Evolutionary conservation across 2,888 invertebrate genomes (phyloP).

Genomic region (Drosophila anomalata): DNA sequence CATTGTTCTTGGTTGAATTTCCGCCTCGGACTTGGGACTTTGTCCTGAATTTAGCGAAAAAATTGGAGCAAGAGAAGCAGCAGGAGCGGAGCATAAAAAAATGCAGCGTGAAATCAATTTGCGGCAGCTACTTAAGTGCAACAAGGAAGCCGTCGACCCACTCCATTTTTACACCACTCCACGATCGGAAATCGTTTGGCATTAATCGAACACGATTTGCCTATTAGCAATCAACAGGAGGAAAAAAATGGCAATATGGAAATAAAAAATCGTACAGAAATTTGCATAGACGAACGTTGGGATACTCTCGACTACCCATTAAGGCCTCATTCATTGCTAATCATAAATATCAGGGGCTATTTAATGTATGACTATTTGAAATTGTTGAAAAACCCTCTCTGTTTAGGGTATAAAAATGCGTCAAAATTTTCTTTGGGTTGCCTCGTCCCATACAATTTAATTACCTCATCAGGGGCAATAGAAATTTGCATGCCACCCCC

Average conservation of each 20-base stretch:
- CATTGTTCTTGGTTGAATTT: slow-evolving; percentile 35
- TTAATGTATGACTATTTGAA: too few relatives aligned
- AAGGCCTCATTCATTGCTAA: background rate
- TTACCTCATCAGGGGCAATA: slow-evolving; percentile 60
- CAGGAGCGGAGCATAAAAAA: slow-evolving; percentile 11
- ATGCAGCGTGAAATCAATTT: slow-evolving; percentile 75
- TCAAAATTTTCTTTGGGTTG: slow-evolving; percentile 53
- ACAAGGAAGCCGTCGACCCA: slow-evolving; percentile 43
- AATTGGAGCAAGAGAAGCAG: slow-evolving; percentile 58
- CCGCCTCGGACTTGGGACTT: slow-evolving; percentile 13
- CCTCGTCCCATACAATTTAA: slow-evolving; percentile 62
- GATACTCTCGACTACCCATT: slow-evolving; percentile 1
- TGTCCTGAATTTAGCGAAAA: slow-evolving; percentile 22
- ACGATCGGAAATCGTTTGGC: slow-evolving; percentile 44
- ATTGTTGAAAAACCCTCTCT: background rate
- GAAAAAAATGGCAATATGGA: slow-evolving; percentile 11
- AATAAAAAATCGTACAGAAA: background rate
- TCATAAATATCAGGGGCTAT: too few relatives aligned
- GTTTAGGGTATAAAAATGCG: slow-evolving; percentile 39
- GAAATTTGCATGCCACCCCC: slow-evolving; percentile 55
- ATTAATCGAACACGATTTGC: slow-evolving; percentile 66
- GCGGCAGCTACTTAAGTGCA: slow-evolving; percentile 77
- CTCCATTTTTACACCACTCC: slow-evolving; percentile 24
- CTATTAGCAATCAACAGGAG: slow-evolving; percentile 55
- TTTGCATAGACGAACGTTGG: background rate